These are phyloP conservation scores for Spongia lamella DNA, from an alignment of 37 sponge, comb jelly and placozoan genomes.

Conservation along the genomic window DNA sequence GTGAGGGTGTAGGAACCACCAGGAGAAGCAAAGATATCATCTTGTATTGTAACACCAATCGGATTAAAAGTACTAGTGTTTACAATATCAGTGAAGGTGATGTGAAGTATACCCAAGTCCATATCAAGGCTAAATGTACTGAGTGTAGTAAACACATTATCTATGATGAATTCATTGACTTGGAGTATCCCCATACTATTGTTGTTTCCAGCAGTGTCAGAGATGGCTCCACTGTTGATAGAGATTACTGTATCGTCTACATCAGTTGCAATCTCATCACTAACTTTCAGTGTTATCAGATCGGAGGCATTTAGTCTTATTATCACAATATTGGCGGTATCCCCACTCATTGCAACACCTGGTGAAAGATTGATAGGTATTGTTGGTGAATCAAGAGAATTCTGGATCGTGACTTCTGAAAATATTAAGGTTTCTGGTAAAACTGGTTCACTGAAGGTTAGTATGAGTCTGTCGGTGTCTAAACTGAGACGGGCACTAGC, in stretches of 20 bases:
- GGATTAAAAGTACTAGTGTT: conserved; percentile 62
- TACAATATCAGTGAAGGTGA: conserved; percentile 81
- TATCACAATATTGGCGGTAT: conserved; percentile 14
- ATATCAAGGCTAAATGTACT: conserved; percentile 68
- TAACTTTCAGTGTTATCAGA: conserved; percentile 56
- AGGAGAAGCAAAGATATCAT: conserved; percentile 45
- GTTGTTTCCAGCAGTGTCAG: conserved; percentile 56
- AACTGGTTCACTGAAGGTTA: conserved; percentile 88
- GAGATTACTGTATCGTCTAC: conserved; percentile 25
- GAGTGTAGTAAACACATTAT: conserved; percentile 35
- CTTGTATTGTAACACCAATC: conserved; percentile 66
- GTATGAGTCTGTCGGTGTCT: conserved; percentile 59
- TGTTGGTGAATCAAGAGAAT: neutral
- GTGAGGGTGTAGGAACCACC: conserved; percentile 48
- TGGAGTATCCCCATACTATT: conserved; percentile 19
- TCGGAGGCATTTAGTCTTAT: conserved; percentile 60
- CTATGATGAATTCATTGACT: conserved; percentile 17
- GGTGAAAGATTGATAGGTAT: conserved; percentile 4
- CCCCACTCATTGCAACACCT: conserved; percentile 43
- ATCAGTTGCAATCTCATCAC: conserved; percentile 41
- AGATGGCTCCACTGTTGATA: conserved; percentile 32
- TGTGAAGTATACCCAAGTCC: conserved; percentile 58
- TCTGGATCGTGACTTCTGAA: conserved; percentile 35
- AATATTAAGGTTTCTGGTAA: conserved; percentile 53
- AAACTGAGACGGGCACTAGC: conserved; percentile 52